phyloP scores from a whole-genome alignment of 1,140 invertebrate species.

The Holcopasites calliopsidis region DNA sequence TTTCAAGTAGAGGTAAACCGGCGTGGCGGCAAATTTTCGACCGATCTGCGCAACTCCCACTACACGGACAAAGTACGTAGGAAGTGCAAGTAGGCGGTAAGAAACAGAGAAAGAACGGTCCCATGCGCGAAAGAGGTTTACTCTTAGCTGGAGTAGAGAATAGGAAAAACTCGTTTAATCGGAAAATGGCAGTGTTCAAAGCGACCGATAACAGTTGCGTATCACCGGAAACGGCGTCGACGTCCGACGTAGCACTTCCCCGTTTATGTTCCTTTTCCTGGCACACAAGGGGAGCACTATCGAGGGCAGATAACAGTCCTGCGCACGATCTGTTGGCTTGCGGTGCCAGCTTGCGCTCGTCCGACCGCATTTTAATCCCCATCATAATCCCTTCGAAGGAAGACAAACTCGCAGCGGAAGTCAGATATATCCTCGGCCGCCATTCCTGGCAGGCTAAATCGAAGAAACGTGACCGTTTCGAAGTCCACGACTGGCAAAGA shows the following conservation, averaged over 20 bases:
- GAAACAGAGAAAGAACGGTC: too few species aligned
- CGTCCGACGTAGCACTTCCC: constrained; percentile 29
- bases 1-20: too few species aligned
- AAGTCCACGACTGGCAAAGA: constrained; percentile 6
- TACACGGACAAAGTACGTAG: too few species aligned
- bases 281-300: constrained; percentile 19
- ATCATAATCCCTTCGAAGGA: constrained; percentile 25
- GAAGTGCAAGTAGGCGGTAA: too few species aligned
- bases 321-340: neutral
- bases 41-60: too few species aligned
- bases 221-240: constrained; percentile 45
- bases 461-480: constrained; percentile 37
- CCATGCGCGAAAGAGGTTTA: too few species aligned
- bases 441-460: constrained; percentile 10
- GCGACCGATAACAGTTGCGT: constrained; percentile 16
- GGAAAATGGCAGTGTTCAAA: neutral
- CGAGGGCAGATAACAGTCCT: constrained; percentile 54
- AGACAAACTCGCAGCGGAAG: constrained; percentile 36
- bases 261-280: constrained; percentile 46
- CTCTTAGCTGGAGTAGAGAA: neutral
- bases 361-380: neutral
- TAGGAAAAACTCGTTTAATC: neutral
- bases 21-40: too few species aligned
- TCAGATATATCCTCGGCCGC: neutral
- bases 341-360: neutral